A percentile compares a stretch with the other conserved stretches of the same genome.
Evolutionary conservation across 2,797 vertebrate species (phyloP).

Genomic region (Manis javanica): DNA sequence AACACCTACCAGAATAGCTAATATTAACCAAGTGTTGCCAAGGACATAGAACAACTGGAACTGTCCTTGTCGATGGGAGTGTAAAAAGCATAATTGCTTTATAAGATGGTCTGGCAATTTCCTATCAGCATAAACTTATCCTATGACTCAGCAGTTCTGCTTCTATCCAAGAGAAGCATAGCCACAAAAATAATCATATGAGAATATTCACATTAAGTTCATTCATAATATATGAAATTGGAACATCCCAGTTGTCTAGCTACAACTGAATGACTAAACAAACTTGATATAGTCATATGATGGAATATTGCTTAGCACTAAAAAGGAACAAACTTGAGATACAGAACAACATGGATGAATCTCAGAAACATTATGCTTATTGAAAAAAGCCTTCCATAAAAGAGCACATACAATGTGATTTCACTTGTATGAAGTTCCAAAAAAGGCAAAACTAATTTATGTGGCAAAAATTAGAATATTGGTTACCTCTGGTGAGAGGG

Average conservation of each 20-base stretch:
- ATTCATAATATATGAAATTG: neutral
- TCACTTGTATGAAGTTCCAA: neutral
- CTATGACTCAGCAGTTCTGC: neutral
- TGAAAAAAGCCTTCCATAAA: neutral
- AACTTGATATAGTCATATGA: neutral
- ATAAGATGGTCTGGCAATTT: neutral
- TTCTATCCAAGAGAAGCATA: neutral
- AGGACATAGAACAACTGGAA: neutral
- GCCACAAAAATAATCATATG: neutral
- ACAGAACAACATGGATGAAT: neutral
- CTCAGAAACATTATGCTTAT: neutral
- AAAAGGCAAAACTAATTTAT: neutral
- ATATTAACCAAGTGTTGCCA: neutral
- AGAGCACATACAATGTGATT: neutral
- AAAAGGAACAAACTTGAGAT: neutral
- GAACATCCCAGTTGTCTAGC: neutral
- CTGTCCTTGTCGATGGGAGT: neutral
- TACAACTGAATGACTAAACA: neutral
- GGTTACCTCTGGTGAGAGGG: neutral
- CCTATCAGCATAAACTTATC: neutral
- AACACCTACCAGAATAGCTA: neutral
- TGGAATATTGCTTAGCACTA: neutral
- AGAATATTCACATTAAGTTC: constrained; percentile 22
- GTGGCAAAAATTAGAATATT: neutral
- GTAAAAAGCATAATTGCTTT: neutral